Evolutionary conservation across 92 coral and sea anemone genomes (phyloP), one percentile per base, ranked within the genome.

Genomic region (Bergia sp.): DNA sequence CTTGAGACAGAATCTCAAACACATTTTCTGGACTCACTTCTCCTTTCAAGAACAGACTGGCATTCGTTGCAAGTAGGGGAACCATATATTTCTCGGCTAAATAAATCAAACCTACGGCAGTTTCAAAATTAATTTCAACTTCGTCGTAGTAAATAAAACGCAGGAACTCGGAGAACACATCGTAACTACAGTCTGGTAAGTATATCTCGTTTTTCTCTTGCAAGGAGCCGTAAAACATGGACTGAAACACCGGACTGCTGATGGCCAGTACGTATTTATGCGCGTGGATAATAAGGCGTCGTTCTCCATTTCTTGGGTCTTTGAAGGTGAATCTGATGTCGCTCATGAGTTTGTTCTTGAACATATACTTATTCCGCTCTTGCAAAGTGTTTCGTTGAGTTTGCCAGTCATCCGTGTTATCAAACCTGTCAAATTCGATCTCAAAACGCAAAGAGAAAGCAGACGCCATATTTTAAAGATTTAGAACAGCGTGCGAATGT

Each of bases 261-360:
- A 87, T 89, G 37, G 88, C 91, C 57, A 89, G 45, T 1, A 89
- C 91, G 73, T 89, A 89, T 55, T 89, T 89, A 15, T 89, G 91
- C 36, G 91, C 91, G 40, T 82, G 88, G 38, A 89, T 89, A 10
- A 47, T 36, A 7, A 53, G 84, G 20, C 69, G 82, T 21, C 15
- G 73, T 3, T 89, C 82, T 23, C 49, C 80, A 16, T 71, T 86
- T 42, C 50, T 66, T 5, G 77, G 77, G 77, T 73, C 77, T 7
- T 38, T 7, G 16, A 89, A 86, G 13, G 85, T 81, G 66, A 89
- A 89, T 12, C 81, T 73, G 29, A 89, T 76, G 78, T 89, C 91
- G 65, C 91, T 89, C 91, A 89, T 89, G 18, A 89, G 67, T 43
- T 37, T 38, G 5, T 89, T 89, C 78, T 89, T 89, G 77, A 89